Conservation (phyloP, 2,888 invertebrate species). For the Nomada ferruginata region DNA sequence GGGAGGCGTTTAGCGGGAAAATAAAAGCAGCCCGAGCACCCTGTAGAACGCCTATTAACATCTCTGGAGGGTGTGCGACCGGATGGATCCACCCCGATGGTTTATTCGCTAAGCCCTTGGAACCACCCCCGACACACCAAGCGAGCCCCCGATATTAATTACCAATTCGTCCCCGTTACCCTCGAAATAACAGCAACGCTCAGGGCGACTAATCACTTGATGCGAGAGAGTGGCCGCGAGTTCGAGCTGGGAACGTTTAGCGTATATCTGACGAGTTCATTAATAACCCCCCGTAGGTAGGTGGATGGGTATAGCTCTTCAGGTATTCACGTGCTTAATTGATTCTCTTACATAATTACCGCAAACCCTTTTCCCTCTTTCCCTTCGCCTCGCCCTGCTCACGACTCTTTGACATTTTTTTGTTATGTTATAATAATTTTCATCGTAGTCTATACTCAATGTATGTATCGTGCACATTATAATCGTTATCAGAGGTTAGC, state of each 20-base stretch:
- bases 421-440: background rate
- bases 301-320: slow-evolving; percentile 69
- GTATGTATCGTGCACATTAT: background rate
- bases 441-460: background rate
- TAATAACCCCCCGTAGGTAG: slow-evolving; percentile 75
- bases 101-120: slow-evolving; percentile 54
- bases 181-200: slow-evolving; percentile 52
- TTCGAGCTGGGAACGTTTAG: slow-evolving; percentile 72
- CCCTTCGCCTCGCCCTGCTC: background rate
- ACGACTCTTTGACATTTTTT: background rate
- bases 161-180: slow-evolving; percentile 63
- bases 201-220: slow-evolving; percentile 58
- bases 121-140: slow-evolving; percentile 43
- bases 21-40: slow-evolving; percentile 44
- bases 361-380: slow-evolving; percentile 49
- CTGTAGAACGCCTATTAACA: slow-evolving; percentile 53
- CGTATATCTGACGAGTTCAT: slow-evolving; percentile 80
- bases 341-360: slow-evolving; percentile 76
- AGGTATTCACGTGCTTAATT: slow-evolving; percentile 74
- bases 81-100: slow-evolving; percentile 64
- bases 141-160: slow-evolving; percentile 64
- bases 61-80: slow-evolving; percentile 56
- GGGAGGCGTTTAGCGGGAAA: slow-evolving; percentile 44
- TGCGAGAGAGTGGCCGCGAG: slow-evolving; percentile 46
- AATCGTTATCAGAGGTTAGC: background rate